phyloP scores from a whole-genome alignment of 2,888 invertebrate species.

The Plemyria rubiginata region DNA sequence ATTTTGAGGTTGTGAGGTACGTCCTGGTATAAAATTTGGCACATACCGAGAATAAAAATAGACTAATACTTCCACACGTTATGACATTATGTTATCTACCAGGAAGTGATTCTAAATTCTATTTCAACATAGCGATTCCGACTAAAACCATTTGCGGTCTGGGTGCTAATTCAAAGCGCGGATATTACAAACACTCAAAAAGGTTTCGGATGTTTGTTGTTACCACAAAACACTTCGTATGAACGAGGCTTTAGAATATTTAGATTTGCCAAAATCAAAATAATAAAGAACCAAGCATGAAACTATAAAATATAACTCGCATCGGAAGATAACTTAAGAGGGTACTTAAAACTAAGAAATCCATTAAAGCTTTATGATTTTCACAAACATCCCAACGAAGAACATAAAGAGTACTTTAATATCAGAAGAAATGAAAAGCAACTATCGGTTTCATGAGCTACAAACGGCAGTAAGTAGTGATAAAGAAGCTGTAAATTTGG shows the following conservation, averaged over 20 bases:
- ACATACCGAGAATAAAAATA: not conserved
- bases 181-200: conserved; percentile 35
- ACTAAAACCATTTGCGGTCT: conserved; percentile 40
- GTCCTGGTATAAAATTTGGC: no score
- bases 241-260: conserved; percentile 1
- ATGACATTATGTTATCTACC: conserved; percentile 3
- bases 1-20: no score
- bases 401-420: conserved; percentile 20
- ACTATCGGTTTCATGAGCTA: conserved; percentile 27
- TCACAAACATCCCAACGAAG: conserved; percentile 10
- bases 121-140: conserved; percentile 34
- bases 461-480: conserved; percentile 52
- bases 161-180: conserved; percentile 33
- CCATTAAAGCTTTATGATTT: conserved; percentile 19
- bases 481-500: conserved; percentile 67
- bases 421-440: conserved; percentile 18
- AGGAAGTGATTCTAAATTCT: conserved; percentile 27
- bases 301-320: not conserved
- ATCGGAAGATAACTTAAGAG: conserved; percentile 5
- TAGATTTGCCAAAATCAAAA: not conserved
- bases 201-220: conserved; percentile 37
- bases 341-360: conserved; percentile 8
- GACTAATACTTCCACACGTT: not conserved
- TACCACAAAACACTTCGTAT: conserved; percentile 23
- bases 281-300: not conserved